Conservation (phyloP, 2,888 invertebrate genomes). For the Lagria hirta region DNA sequence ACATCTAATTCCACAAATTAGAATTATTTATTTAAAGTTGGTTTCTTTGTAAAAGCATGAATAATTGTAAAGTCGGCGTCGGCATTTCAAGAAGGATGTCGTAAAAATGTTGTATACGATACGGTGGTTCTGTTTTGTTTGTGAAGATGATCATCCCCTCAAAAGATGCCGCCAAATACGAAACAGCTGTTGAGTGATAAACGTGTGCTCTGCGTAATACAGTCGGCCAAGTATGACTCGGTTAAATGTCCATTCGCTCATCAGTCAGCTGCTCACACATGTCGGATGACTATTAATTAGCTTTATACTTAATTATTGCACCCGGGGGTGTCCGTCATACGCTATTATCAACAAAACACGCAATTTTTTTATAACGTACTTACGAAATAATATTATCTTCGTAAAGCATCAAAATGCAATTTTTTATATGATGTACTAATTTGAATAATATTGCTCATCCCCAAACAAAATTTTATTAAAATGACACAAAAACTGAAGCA, state of each 20-base stretch:
- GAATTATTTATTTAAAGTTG: no score
- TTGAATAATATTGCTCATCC: no score
- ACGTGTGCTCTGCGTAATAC: slow-evolving; percentile 34
- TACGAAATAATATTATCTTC: no score
- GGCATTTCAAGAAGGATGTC: no score
- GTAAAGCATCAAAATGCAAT: no score
- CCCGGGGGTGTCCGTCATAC: slow-evolving; percentile 12
- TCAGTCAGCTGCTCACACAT: slow-evolving; percentile 43
- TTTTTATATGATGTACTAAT: no score
- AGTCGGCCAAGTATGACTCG: slow-evolving; percentile 38
- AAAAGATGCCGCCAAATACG: slow-evolving; percentile 34
- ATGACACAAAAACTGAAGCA: no score
- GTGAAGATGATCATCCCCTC: slow-evolving; percentile 23
- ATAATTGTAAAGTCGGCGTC: no score
- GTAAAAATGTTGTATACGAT: slow-evolving; percentile 15
- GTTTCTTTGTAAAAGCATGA: no score
- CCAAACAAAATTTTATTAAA: no score
- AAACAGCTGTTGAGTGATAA: slow-evolving; percentile 37
- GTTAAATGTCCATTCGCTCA: slow-evolving; percentile 42
- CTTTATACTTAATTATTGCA: slow-evolving; percentile 38
- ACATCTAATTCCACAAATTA: no score
- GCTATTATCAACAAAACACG: slow-evolving; percentile 8
- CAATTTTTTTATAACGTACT: no score
- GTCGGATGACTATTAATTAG: slow-evolving; percentile 42
- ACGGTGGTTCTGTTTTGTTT: slow-evolving; percentile 4